Conservation (phyloP, 1,140 invertebrate species). For the Ganaspis sp. region DNA sequence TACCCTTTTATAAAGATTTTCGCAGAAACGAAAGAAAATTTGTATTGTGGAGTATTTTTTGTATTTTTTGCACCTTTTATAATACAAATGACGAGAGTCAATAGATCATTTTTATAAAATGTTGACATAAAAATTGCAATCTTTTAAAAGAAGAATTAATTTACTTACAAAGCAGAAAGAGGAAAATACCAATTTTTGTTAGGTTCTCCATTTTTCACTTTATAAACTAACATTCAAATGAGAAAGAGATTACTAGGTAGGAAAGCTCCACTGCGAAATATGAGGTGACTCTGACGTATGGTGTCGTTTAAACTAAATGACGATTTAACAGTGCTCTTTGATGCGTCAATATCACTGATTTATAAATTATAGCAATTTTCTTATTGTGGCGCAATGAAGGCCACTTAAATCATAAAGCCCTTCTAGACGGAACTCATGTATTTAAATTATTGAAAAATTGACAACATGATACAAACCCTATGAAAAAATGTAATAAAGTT, state of each 20-base stretch:
- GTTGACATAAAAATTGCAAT: background rate
- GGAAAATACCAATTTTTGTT: background rate
- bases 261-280: background rate
- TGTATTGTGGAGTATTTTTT: too few species aligned
- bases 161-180: background rate
- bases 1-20: too few species aligned
- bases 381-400: constrained; percentile 21
- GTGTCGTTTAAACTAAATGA: constrained; percentile 15
- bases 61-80: background rate
- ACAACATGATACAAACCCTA: background rate
- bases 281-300: background rate
- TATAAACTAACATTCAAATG: background rate
- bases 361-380: constrained; percentile 26
- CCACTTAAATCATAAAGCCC: background rate
- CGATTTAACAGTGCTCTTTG: constrained; percentile 21
- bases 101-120: too few species aligned
- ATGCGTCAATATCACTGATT: constrained; percentile 13
- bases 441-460: background rate
- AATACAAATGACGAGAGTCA: too few species aligned
- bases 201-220: background rate
- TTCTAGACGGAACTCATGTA: background rate
- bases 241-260: background rate
- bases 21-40: too few species aligned
- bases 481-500: background rate
- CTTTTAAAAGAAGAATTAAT: background rate